These are phyloP conservation scores for Vulpes vulpes DNA, from an alignment of 2,113 vertebrate genomes.

Conservation along the genomic window DNA sequence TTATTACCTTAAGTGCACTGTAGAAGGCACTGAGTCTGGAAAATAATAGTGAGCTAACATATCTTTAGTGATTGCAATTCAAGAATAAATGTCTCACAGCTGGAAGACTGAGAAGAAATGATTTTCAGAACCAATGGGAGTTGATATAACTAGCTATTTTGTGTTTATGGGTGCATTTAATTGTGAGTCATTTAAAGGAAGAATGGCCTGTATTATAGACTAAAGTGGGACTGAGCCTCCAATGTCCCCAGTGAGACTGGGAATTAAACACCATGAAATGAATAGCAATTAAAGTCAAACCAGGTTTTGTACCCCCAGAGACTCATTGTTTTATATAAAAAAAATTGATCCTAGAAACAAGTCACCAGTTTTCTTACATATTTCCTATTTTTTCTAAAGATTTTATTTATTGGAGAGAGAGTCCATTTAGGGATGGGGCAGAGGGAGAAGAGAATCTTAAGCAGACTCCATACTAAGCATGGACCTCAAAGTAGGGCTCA, in stretches of 20 bases:
- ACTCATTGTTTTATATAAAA: neutral
- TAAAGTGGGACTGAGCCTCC: neutral
- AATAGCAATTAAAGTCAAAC: constrained; percentile 50
- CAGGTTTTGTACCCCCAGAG: neutral
- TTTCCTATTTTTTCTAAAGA: neutral
- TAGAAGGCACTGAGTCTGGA: constrained; percentile 45
- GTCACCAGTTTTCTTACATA: neutral
- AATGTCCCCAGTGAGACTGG: neutral
- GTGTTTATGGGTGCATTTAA: neutral
- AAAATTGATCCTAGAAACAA: neutral
- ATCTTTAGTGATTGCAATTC: neutral
- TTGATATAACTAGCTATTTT: neutral
- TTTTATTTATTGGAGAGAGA: neutral
- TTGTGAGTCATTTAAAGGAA: constrained; percentile 26
- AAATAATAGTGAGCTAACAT: neutral
- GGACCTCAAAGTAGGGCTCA: neutral
- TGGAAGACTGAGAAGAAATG: neutral
- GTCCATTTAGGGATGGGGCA: neutral
- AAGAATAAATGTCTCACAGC: neutral
- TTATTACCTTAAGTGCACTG: neutral
- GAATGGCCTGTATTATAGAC: neutral
- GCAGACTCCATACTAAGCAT: neutral
- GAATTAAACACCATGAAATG: constrained; percentile 56
- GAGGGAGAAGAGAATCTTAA: neutral
- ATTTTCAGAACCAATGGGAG: constrained; percentile 18